Evolutionary conservation across 2,888 invertebrate genomes (phyloP).

Genomic region (Heliconius ethilla): DNA sequence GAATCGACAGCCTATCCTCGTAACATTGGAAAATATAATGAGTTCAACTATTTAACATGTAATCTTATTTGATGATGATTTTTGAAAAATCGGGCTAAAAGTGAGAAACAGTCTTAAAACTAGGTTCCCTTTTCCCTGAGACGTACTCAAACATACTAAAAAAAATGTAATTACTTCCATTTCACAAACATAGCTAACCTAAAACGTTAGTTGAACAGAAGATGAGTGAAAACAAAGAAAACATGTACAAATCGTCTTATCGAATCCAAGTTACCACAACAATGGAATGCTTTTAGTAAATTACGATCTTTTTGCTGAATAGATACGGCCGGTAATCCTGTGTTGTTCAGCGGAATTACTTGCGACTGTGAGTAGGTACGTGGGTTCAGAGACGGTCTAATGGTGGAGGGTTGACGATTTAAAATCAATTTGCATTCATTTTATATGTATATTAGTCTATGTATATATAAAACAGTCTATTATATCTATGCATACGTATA

Average conservation of each 20-base stretch:
- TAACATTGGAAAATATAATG: too few relatives aligned
- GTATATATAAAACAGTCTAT: too few relatives aligned
- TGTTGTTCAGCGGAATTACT: conserved; percentile 53
- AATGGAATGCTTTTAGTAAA: conserved; percentile 62
- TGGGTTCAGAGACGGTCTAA: conserved; percentile 29
- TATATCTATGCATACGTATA: too few relatives aligned
- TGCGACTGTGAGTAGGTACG: conserved; percentile 46
- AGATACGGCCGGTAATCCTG: conserved; percentile 49
- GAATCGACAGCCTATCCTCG: too few relatives aligned
- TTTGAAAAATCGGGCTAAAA: too few relatives aligned
- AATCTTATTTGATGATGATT: too few relatives aligned
- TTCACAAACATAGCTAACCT: not conserved
- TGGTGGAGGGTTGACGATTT: not conserved
- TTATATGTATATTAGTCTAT: too few relatives aligned
- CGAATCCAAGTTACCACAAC: conserved; percentile 49
- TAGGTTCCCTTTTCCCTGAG: too few relatives aligned
- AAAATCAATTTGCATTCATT: not conserved
- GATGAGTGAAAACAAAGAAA: conserved; percentile 34
- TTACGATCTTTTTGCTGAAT: conserved; percentile 49
- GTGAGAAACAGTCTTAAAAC: too few relatives aligned
- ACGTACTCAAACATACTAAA: not conserved
- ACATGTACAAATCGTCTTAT: conserved; percentile 40
- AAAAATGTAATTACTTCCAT: not conserved
- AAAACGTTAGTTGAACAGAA: not conserved
- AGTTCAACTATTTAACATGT: too few relatives aligned